phyloP scores from a whole-genome alignment of 2,797 vertebrate species.

The Sylvilagus floridanus region DNA sequence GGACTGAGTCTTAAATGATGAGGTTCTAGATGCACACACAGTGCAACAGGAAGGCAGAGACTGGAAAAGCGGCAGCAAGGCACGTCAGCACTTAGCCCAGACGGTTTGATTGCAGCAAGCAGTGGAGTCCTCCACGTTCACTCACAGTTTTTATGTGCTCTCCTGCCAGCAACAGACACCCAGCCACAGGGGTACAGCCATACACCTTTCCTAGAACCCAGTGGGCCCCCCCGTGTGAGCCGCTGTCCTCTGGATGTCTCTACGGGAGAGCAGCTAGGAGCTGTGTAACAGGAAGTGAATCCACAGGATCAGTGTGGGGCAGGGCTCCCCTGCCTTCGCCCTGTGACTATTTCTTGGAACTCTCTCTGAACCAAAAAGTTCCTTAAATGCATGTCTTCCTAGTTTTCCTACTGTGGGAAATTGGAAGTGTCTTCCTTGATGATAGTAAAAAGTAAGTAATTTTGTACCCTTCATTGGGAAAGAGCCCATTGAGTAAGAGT shows the following conservation, averaged over 20 bases:
- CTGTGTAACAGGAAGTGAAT: constrained; percentile 5
- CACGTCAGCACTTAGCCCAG: background rate
- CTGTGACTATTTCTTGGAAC: constrained; percentile 13
- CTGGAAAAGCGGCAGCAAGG: background rate
- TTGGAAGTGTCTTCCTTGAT: constrained; percentile 15
- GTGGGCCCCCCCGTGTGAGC: background rate
- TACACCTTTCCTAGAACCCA: background rate
- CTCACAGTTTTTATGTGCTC: background rate
- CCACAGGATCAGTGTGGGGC: background rate
- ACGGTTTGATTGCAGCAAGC: background rate
- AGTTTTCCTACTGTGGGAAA: background rate
- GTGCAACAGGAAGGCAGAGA: constrained; percentile 34
- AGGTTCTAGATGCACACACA: background rate
- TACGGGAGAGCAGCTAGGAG: background rate
- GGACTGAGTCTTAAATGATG: background rate
- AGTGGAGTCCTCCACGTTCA: background rate
- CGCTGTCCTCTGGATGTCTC: background rate
- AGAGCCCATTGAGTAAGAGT: background rate
- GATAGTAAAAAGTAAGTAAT: constrained; percentile 10
- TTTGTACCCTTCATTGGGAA: constrained; percentile 28
- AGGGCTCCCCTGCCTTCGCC: background rate
- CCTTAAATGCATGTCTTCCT: background rate
- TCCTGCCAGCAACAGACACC: background rate
- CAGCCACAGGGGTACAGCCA: background rate
- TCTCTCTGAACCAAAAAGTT: background rate